Base-by-base conservation (phyloP, 2,113 vertebrate species). In the Dolichallabes microphthalmus region DNA sequence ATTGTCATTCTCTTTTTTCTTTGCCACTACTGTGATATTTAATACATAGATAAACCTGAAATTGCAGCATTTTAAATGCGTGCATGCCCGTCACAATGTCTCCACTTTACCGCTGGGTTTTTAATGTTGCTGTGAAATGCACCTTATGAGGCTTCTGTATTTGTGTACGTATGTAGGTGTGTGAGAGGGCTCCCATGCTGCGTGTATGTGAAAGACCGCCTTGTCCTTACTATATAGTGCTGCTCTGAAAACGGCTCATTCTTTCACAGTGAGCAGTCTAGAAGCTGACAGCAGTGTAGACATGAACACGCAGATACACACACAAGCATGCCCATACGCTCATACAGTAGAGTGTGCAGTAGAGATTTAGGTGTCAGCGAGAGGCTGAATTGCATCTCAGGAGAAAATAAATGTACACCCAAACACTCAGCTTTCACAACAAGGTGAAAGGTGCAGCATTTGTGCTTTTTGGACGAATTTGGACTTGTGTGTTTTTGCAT, bases 181-280 rank as follows among this genome's bases (percentile, higher is more conserved):
- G 73, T 64, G 27, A 63, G 84, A 82, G 35, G 52, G 60, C 66
- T 53, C 52, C 64, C 61, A 88, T 88, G 84, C 85, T 82, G 85
- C 13, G 57, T 80, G 83, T 63, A 84, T 55, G 45, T 90, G 86
- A 91, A 91, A 91, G 89, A 83, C 83, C 27, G 73, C 87, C 89
- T 90, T 91, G 89, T 91, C 86, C 83, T 20, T 73, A 45, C 45
- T 57, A 78, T 75, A 84, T 85, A 50, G 82, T 85, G 30, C 84
- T 77, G 45, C 88, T 57, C 64, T 73, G 77, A 89, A 82, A 86
- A 84, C 80, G 15, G 68, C 73, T 88, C 53, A 53, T 85, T 87
- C 85, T 87, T 61, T 80, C 53, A 45, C 53, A 73, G 78, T 57
- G 39, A 68, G 55, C 58, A 73, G 58, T 66, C 82, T 69, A 35